phyloP scores from a whole-genome alignment of 1,140 invertebrate genomes.

The Macrobrachium rosenbergii region DNA sequence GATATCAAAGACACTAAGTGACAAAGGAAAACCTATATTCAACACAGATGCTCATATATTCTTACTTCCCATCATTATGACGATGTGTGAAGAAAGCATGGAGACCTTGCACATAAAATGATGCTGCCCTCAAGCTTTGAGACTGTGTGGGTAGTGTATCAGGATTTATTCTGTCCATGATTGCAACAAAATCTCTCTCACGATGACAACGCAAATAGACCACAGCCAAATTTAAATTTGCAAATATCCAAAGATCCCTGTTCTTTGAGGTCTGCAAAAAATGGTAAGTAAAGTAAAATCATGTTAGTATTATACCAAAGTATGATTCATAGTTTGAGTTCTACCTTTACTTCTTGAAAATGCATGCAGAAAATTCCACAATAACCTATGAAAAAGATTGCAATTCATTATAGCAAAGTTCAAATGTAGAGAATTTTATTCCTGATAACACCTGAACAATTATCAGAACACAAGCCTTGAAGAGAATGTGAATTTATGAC shows the following conservation, averaged over 20 bases:
- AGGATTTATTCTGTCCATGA: constrained; percentile 91
- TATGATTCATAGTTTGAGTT: no score
- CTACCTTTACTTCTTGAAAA: no score
- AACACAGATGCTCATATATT: constrained; percentile 61
- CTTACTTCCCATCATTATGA: constrained; percentile 97
- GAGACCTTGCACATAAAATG: constrained; percentile 95
- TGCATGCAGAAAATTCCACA: no score
- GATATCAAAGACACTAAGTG: no score
- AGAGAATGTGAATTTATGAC: no score
- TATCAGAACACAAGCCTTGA: no score
- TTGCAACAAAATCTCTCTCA: constrained; percentile 85
- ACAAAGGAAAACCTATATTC: background rate
- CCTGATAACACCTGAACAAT: no score
- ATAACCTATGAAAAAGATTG: no score
- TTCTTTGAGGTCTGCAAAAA: constrained; percentile 83
- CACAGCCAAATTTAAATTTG: constrained; percentile 95
- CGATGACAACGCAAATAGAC: constrained; percentile 84
- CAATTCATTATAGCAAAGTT: no score
- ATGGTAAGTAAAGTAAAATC: constrained; percentile 15
- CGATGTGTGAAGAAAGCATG: constrained; percentile 96
- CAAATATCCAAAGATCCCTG: constrained; percentile 92
- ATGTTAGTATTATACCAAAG: background rate
- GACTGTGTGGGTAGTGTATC: constrained; percentile 86
- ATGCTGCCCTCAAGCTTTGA: constrained; percentile 90
- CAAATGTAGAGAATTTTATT: no score